Conservation (phyloP, 2,113 vertebrate genomes). For the Odontesthes bonariensis region DNA sequence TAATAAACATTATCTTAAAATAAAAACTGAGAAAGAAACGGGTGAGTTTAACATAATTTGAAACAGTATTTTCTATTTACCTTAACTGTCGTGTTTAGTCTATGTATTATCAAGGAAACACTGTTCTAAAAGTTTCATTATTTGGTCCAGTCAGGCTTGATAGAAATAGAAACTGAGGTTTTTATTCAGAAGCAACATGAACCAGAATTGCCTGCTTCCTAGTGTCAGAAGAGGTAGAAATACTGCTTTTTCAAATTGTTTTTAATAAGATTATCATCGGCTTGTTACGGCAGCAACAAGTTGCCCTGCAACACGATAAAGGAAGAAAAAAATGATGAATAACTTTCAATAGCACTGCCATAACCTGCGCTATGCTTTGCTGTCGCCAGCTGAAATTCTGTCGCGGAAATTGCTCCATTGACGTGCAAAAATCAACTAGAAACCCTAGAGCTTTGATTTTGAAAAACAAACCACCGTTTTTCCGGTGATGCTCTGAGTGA, state of each 20-base stretch:
- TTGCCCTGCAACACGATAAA: not conserved
- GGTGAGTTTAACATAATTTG: not conserved
- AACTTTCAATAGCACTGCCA: too few relatives aligned
- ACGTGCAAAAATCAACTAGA: not conserved
- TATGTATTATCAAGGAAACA: not conserved
- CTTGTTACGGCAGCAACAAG: too few relatives aligned
- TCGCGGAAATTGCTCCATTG: not conserved
- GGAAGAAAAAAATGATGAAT: not conserved
- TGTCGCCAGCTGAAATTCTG: too few relatives aligned
- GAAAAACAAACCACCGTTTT: slow-evolving; percentile 35
- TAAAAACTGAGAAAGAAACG: too few relatives aligned
- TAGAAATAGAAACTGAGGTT: too few relatives aligned
- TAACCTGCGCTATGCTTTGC: too few relatives aligned
- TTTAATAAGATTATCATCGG: not conserved
- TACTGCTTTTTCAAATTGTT: not conserved
- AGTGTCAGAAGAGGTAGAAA: too few relatives aligned
- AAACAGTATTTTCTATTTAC: not conserved
- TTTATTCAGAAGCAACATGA: too few relatives aligned
- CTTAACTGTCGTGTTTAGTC: too few relatives aligned
- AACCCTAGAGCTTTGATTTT: slow-evolving; percentile 33
- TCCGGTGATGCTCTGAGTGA: slow-evolving; percentile 49
- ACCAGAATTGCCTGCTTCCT: too few relatives aligned
- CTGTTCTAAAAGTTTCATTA: too few relatives aligned
- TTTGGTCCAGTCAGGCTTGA: too few relatives aligned
- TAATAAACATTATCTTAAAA: slow-evolving; percentile 16